Evolutionary conservation across 2,888 invertebrate species (phyloP), one percentile per base, ranked within the genome.

Genomic region (Macrosoma leucophasiata): DNA sequence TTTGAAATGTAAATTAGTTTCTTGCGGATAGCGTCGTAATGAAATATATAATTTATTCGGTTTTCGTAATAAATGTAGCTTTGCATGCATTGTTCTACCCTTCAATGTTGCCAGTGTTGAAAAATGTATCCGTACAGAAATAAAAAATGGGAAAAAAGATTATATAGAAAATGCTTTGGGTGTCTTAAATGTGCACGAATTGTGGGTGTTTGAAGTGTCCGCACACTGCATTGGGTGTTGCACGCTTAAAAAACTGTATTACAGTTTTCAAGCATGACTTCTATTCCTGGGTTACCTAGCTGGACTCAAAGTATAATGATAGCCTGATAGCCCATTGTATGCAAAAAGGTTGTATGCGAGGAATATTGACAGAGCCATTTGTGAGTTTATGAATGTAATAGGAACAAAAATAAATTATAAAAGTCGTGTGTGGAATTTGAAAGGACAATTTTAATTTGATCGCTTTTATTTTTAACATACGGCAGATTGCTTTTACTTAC

Each of bases 231-330:
- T 54, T 61, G 47, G 63, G 72, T 73, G 63, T 74, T 67, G 77
- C 82, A 82, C 81, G 81, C 79, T 73, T 75, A 20, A 38, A 58
- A 58, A 52, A 58, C 53, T 62, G 33, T 48, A 55, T 41, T 50
- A 62, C 63, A 62, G 67, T 53, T 48, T 62, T 57, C 63, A 64
- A 62, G 81, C 79, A 82, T 79, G 79, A 55, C 18, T 42, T 55
- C 39, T 11, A 62, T 40, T 54, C 58, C 57, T 60, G 63, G 56
- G 59, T 47, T 60, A 55, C 53, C 50, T 53, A 60, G 62, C 71
- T 79, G 77, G 78, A 77, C 71, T 46, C 35, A 48, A 48, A 25
- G 24, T n/a, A n/a, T n/a, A n/a, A n/a, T n/a, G n/a, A n/a, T n/a
- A n/a, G n/a, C n/a, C n/a, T n/a, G n/a, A n/a, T n/a, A n/a, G n/a